A percentile compares a stretch with the other conserved stretches of the same genome.
Conservation (phyloP, 2,797 vertebrate species). For the Sebastes hopkinsi region DNA sequence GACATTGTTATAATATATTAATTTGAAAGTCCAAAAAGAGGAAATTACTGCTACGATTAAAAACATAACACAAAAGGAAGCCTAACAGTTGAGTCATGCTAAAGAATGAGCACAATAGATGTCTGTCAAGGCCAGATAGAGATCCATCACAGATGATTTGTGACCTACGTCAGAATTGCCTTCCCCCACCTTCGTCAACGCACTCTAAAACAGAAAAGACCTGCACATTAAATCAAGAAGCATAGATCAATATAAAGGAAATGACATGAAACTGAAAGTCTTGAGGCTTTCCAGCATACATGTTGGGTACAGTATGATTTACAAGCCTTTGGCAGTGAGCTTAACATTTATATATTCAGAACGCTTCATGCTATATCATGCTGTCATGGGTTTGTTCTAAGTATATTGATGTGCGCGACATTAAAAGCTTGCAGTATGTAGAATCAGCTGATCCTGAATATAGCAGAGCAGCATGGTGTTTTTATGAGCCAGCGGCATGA, state of each 20-base stretch:
- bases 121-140: conserved; percentile 26
- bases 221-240: conserved; percentile 18
- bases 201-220: conserved; percentile 3
- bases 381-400: not conserved
- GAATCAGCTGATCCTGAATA: not conserved
- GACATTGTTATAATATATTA: not conserved
- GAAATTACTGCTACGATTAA: not conserved
- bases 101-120: conserved; percentile 18
- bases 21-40: not conserved
- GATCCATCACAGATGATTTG: conserved; percentile 46
- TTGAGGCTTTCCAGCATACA: not conserved
- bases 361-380: not conserved
- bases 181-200: not conserved
- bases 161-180: not conserved
- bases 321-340: not conserved
- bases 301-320: not conserved
- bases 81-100: not conserved
- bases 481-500: not conserved
- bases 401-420: not conserved
- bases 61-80: not conserved
- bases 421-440: not conserved
- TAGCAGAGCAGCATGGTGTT: not conserved
- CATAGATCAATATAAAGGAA: not conserved
- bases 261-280: conserved; percentile 6
- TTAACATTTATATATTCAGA: not conserved